Conservation (phyloP, 2,888 invertebrate genomes). For the Sceliomorpha sp. region DNA sequence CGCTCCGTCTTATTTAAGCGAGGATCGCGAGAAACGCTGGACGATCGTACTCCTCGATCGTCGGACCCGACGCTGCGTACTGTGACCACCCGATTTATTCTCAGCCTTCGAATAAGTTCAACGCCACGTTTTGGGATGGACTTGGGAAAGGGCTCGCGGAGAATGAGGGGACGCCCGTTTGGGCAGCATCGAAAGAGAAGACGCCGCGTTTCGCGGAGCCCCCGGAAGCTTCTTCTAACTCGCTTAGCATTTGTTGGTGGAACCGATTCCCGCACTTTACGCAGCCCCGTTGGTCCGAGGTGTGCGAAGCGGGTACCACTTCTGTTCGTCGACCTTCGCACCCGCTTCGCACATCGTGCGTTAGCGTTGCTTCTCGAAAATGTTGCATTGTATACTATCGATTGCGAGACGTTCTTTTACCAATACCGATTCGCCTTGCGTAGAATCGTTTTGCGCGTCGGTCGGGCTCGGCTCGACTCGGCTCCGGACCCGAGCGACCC, state of each 20-base stretch:
- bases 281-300: conserved; percentile 18
- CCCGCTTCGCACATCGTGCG: conserved; percentile 16
- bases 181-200: too few relatives aligned
- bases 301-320: conserved; percentile 24
- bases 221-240: too few relatives aligned
- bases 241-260: too few relatives aligned
- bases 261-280: conserved; percentile 3
- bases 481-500: too few relatives aligned
- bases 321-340: not conserved
- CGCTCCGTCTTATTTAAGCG: conserved; percentile 72
- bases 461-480: too few relatives aligned
- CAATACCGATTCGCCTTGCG: conserved; percentile 9
- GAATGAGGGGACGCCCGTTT: too few relatives aligned
- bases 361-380: conserved; percentile 40
- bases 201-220: too few relatives aligned
- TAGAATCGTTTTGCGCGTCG: too few relatives aligned
- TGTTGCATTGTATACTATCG: conserved; percentile 27
- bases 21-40: conserved; percentile 44
- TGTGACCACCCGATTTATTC: conserved; percentile 1
- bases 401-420: conserved; percentile 14
- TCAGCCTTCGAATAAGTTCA: too few relatives aligned
- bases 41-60: conserved; percentile 17
- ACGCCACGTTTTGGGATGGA: too few relatives aligned
- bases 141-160: too few relatives aligned
- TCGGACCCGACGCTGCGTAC: conserved; percentile 16